Evolutionary conservation across 2,888 invertebrate species (phyloP), one percentile per base, ranked within the genome.

Genomic region (Nasonia oneida): DNA sequence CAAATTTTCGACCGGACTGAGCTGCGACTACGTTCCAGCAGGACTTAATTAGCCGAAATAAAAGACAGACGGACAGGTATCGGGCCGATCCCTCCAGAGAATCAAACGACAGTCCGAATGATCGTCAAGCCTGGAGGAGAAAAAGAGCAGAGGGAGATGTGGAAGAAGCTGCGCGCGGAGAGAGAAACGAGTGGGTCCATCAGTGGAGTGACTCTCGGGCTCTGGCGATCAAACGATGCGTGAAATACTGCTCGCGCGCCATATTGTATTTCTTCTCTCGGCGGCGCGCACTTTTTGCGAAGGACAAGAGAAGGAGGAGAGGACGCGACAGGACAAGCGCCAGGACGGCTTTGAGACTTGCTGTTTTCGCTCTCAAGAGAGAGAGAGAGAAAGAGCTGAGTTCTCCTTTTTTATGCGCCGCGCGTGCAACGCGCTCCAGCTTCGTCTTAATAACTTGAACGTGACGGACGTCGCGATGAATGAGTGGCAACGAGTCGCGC

Each of bases 221-320:
- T 77, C 74, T 29, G 29, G 80, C 77, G 73, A 47, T 73, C 86
- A 80, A 84, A 47, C 85, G 70, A 83, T 81, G 84, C 86, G 86
- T 84, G 82, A 86, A 87, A 87, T 77, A 70, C 71, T 53, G 71
- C 75, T 64, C 33, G 80, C 82, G 81, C 87, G 83, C 77, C 84
- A 83, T 84, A 86, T 86, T 84, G 84, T 79, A 87, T 86, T 84
- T 85, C 87, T 64, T 42, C 86, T 80, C 83, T 87, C 86, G 86
- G 87, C 87, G 86, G 57, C 64, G 86, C 73, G 86, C 74, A 85
- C 50, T 74, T 77, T 79, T 79, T 67, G 67, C 82, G 71, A 70
- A 67, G 73, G 75, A 70, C 18, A 61, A 61, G 61, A 23, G 23
- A n/a, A 23, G 8, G 23, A 8, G 61, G 6, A 23, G 23, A n/a